Evolutionary conservation across 2,797 vertebrate genomes (phyloP), one percentile per base, ranked within the genome.

Genomic region (Enteromius fasciolatus): DNA sequence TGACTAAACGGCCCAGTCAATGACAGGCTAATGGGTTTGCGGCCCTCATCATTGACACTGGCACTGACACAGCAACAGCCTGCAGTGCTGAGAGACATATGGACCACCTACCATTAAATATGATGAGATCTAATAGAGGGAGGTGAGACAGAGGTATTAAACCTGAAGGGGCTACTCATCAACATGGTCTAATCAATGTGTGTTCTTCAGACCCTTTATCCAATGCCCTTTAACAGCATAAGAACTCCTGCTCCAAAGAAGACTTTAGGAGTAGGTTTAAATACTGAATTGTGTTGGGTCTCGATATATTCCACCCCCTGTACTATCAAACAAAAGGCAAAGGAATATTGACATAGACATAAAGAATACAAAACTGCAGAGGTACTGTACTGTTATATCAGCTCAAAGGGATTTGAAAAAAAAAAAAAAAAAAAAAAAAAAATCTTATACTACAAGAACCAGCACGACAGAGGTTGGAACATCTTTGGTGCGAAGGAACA

Each of bases 61-160:
- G 79, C 59, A 67, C 80, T 5, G 57, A 63, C 59, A 39, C 36
- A 66, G 80, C 63, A 81, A 74, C 79, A 82, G 48, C 80, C 73
- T 57, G 63, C 48, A 67, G 48, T 11, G 46, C 59, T 57, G 48
- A 41, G 25, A 74, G 50, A 89, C 90, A 89, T 77, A 88, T 18
- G 74, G 87, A 87, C 90, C 90, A 85, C 90, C 89, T 89, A 90
- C 89, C 86, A 88, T 39, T 86, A 78, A 87, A 90, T 64, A 78
- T 88, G 89, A 89, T 88, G 87, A 89, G 70, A 84, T 78, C 80
- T 87, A 86, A 85, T 59, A 48, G 76, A 89, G 86, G 84, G 88
- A 82, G 73, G 80, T 59, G 61, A 76, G 36, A 39, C 57, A 25
- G 57, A 25, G 85, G 84, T 83, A 83, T 89, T 89, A 89, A 85